Evolutionary conservation across 92 coral and sea anemone species (phyloP).

Genomic region (Porites rus): DNA sequence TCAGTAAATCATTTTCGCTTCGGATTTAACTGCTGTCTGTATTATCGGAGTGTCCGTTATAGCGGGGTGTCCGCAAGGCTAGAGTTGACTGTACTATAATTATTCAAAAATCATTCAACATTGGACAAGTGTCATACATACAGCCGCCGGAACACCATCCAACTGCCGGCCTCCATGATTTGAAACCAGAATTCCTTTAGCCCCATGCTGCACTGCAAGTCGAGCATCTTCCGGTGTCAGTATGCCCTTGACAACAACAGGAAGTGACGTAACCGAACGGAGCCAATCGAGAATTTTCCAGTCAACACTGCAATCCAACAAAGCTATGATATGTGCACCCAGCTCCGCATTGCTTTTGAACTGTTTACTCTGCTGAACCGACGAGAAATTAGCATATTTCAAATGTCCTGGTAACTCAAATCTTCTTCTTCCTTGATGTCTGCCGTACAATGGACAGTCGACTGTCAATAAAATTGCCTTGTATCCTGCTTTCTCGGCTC

Average conservation of each 20-base stretch:
- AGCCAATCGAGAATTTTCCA: constrained; percentile 52
- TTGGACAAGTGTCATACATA: constrained; percentile 1
- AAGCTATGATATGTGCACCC: not conserved
- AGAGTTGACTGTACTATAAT: no score
- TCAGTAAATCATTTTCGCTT: no score
- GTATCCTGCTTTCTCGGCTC: constrained; percentile 68
- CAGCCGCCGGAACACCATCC: constrained; percentile 62
- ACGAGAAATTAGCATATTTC: constrained; percentile 24
- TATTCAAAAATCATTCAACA: no score
- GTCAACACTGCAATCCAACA: not conserved
- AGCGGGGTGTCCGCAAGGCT: no score
- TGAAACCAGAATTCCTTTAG: constrained; percentile 56
- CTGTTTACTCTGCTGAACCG: not conserved
- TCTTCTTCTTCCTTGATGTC: constrained; percentile 7
- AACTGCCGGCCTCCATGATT: constrained; percentile 68
- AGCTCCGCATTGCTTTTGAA: constrained; percentile 3
- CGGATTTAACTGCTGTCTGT: no score
- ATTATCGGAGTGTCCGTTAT: no score
- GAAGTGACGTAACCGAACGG: constrained; percentile 56
- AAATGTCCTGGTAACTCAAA: constrained; percentile 50
- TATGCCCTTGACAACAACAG: constrained; percentile 54
- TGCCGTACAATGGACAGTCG: constrained; percentile 51
- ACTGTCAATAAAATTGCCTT: constrained; percentile 63
- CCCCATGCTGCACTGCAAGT: constrained; percentile 59
- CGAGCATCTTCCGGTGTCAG: constrained; percentile 55